Conservation (phyloP, 92 coral and sea anemone species). For the Meandrina meandrites region DNA sequence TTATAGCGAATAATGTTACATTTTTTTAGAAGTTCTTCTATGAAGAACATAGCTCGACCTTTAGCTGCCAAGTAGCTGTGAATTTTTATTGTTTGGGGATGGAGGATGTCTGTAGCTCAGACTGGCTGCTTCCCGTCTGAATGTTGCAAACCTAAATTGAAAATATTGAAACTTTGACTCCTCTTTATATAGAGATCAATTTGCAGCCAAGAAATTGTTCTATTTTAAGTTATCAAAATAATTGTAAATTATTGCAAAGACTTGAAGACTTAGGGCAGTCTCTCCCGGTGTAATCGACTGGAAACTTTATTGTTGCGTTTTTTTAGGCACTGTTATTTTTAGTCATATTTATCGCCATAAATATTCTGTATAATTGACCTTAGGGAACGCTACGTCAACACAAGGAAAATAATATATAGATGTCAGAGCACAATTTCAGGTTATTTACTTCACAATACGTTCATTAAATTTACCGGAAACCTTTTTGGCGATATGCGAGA, state of each 20-base stretch:
- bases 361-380: background rate
- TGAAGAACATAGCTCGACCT: conserved; percentile 10
- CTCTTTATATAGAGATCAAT: conserved; percentile 2
- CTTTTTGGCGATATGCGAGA: background rate
- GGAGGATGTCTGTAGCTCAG: background rate
- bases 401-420: background rate
- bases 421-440: background rate
- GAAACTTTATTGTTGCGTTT: background rate
- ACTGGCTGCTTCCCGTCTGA: background rate
- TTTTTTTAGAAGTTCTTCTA: background rate
- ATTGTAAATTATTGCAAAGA: conserved; percentile 2
- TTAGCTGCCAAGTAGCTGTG: conserved; percentile 39
- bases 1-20: background rate
- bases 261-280: background rate
- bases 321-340: conserved; percentile 4
- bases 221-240: background rate
- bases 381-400: background rate
- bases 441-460: background rate
- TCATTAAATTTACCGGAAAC: background rate
- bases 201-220: background rate
- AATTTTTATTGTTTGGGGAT: background rate
- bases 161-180: conserved; percentile 18
- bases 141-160: background rate
- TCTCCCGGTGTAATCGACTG: background rate
- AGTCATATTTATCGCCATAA: conserved; percentile 14